phyloP scores from a whole-genome alignment of 2,888 invertebrate genomes.

The Aphodius sticticus region DNA sequence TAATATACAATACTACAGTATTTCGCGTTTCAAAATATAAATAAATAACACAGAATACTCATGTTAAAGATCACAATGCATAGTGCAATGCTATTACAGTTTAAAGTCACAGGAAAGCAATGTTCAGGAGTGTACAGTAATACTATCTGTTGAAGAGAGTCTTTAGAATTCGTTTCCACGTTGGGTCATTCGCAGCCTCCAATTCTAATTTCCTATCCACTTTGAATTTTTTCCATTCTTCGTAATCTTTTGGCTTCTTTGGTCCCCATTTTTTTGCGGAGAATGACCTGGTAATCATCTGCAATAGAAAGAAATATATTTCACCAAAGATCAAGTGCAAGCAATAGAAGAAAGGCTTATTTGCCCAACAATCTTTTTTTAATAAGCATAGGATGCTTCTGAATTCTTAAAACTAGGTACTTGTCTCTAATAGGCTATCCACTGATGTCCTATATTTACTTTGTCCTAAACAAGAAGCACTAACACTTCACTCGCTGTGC shows the following conservation, averaged over 20 bases:
- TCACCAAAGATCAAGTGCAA: neutral
- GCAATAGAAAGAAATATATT: slow-evolving; percentile 20
- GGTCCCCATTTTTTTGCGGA: slow-evolving; percentile 42
- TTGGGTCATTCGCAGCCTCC: neutral
- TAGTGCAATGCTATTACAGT: neutral
- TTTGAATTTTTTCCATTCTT: slow-evolving; percentile 44
- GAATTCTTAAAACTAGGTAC: no score
- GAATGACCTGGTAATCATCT: slow-evolving; percentile 41
- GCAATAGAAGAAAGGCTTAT: no score
- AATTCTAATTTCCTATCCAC: slow-evolving; percentile 29
- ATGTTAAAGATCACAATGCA: neutral
- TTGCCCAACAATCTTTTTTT: no score
- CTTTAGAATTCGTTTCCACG: slow-evolving; percentile 11
- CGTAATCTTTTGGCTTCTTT: slow-evolving; percentile 33
- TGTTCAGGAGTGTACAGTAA: neutral
- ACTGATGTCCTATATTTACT: no score
- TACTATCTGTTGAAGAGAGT: slow-evolving; percentile 9
- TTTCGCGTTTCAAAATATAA: no score
- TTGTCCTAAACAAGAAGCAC: no score
- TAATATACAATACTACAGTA: no score
- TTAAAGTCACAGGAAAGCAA: no score
- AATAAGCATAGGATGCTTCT: no score
- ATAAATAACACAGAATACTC: no score
- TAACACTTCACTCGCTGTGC: no score
- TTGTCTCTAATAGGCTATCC: no score